Percentiles rank a stretch among this genome's conserved stretches.
Conservation (phyloP, 2,113 vertebrate species). For the Strigops habroptila region DNA sequence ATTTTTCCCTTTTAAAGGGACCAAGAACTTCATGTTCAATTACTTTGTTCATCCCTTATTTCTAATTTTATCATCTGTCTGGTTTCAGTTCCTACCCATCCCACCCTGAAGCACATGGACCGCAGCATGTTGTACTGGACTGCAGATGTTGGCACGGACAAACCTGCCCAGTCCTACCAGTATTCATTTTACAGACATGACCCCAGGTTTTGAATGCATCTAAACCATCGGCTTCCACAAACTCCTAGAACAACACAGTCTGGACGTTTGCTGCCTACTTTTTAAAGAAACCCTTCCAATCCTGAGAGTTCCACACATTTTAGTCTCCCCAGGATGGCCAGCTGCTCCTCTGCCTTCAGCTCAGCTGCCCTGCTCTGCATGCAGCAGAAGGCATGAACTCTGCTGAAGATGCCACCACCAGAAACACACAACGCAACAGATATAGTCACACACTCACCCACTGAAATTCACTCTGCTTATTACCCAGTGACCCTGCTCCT, state of each 20-base stretch:
- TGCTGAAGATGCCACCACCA: not conserved
- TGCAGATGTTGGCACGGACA: not conserved
- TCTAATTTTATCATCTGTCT: not conserved
- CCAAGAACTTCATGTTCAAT: not conserved
- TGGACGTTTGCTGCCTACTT: not conserved
- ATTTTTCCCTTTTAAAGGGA: not conserved
- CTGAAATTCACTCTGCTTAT: not conserved
- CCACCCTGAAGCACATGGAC: not conserved
- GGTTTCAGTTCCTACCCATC: not conserved
- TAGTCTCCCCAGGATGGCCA: not conserved
- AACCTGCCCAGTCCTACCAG: not conserved
- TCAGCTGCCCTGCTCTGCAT: not conserved
- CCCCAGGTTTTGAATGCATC: fast-evolving
- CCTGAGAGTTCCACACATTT: not conserved
- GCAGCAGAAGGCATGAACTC: not conserved
- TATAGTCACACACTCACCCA: not conserved
- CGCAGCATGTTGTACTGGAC: not conserved
- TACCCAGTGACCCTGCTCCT: not conserved
- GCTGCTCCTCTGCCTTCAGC: not conserved
- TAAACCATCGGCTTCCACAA: not conserved
- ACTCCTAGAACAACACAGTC: not conserved
- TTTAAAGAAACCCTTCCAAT: not conserved
- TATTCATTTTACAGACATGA: not conserved
- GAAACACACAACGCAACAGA: fast-evolving
- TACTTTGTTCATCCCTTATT: not conserved